A percentile compares a stretch with the other conserved stretches of the same genome.
phyloP scores from a whole-genome alignment of 1,140 invertebrate genomes.

The Centruroides vittatus region DNA sequence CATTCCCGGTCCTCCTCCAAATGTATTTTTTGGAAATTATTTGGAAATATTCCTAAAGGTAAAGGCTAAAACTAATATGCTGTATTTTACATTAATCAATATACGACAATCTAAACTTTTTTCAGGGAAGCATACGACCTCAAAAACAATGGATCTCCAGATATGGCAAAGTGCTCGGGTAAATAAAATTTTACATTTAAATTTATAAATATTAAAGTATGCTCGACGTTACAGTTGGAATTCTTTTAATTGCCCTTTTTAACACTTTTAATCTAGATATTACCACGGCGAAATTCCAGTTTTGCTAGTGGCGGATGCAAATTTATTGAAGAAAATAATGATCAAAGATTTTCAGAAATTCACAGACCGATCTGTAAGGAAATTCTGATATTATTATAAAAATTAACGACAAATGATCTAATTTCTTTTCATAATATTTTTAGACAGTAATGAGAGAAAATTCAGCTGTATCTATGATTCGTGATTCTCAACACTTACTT shows the following conservation, averaged over 20 bases:
- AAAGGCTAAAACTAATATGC: background rate
- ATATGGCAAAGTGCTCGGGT: constrained; percentile 27
- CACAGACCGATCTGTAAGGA: constrained; percentile 14
- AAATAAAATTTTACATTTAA: too few relatives aligned
- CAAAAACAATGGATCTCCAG: constrained; percentile 23
- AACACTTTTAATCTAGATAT: constrained; percentile 12
- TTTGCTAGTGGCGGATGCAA: constrained; percentile 25
- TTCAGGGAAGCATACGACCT: constrained; percentile 6
- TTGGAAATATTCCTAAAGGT: constrained; percentile 21
- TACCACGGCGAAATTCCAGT: constrained; percentile 24
- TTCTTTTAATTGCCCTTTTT: background rate
- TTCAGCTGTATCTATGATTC: too few relatives aligned
- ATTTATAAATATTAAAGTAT: too few relatives aligned
- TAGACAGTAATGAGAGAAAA: too few relatives aligned
- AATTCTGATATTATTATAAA: too few relatives aligned
- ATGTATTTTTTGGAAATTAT: constrained; percentile 25
- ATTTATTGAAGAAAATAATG: constrained; percentile 26
- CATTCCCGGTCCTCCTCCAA: constrained; percentile 24
- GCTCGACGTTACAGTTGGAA: too few relatives aligned
- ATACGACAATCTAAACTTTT: background rate
- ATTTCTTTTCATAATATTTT: too few relatives aligned
- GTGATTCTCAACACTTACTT: background rate
- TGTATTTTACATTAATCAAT: background rate
- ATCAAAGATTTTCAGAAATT: constrained; percentile 28
- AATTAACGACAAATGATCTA: too few relatives aligned